Percentiles rank a stretch among this genome's conserved stretches.
Conservation (phyloP, 2,113 vertebrate species). For the Falco punctatus region DNA sequence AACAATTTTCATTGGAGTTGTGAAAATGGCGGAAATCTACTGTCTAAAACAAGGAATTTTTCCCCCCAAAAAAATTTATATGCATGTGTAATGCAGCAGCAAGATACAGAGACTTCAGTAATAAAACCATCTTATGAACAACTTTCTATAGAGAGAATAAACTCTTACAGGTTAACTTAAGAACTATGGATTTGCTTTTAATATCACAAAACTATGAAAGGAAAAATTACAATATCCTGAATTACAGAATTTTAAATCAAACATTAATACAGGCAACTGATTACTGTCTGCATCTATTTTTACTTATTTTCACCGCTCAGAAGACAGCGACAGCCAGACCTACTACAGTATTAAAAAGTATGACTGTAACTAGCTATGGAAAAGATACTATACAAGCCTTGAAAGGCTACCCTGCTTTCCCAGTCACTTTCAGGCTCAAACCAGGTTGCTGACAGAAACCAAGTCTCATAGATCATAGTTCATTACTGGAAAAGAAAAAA, state of each 20-base stretch:
- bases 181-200: not conserved
- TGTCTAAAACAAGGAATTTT: not conserved
- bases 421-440: not conserved
- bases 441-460: not conserved
- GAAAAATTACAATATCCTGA: not conserved
- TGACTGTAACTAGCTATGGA: not conserved
- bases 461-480: not conserved
- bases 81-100: not conserved
- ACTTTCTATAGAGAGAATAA: not conserved
- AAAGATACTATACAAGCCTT: not conserved
- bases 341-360: not conserved
- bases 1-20: not conserved
- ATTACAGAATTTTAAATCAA: not conserved
- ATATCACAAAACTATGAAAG: not conserved
- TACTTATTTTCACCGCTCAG: not conserved
- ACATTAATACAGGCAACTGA: not conserved
- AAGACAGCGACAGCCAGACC: not conserved
- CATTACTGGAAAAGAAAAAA: not conserved
- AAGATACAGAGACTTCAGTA: not conserved
- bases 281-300: not conserved
- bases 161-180: not conserved
- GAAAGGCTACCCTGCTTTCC: not conserved
- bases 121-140: not conserved
- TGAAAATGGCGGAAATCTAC: not conserved
- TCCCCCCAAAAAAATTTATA: not conserved